Evolutionary conservation across 2,113 vertebrate genomes (phyloP), one percentile per base, ranked within the genome.

Genomic region (Fulica atra): DNA sequence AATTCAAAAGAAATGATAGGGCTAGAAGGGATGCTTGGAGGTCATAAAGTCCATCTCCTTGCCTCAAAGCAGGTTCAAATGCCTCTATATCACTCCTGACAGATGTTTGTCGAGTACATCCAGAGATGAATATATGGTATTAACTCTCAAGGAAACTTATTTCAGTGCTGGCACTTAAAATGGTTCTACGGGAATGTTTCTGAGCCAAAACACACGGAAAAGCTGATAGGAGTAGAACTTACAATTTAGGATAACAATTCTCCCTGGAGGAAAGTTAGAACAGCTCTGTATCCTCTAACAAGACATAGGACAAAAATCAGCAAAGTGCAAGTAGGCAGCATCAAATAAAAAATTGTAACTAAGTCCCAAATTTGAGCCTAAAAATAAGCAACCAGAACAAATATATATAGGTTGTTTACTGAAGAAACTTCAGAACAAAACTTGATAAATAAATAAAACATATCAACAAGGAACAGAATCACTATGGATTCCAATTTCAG

Each of bases 71-170:
- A 59, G 35, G 64, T 90, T 86, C 76, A 86, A 54, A 46, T 15
- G 26, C 51, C 44, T 92, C 72, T 90, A 11, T 80, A 90, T 77
- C 59, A 35, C 50, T 77, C n/a, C 79, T 65, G 44, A 77, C 28
- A 90, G 61, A 88, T 66, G 40, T 54, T 42, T 81, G 31, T 54
- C 69, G 64, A 44, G 26, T 38, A 82, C 8, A 6, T 28, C 35
- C 35, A 69, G 48, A 76, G 48, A 89, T 14, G 2, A 92, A 73
- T 68, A 80, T 16, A 80, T 16, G 23, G 40, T 40, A 93, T 69
- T 72, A 94, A 76, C 38, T 65, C 74, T 60, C 48, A 44, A 48
- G 63, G 54, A 93, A 94, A 88, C 77, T 73, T 92, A 83, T 88
- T 92, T 92, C 63, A 59, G 53, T 80, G 46, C 24, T 90, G 44